A percentile compares a stretch with the other conserved stretches of the same genome.
Evolutionary conservation across 1,140 invertebrate genomes (phyloP).

Genomic region (Hydropsyche tenuis): DNA sequence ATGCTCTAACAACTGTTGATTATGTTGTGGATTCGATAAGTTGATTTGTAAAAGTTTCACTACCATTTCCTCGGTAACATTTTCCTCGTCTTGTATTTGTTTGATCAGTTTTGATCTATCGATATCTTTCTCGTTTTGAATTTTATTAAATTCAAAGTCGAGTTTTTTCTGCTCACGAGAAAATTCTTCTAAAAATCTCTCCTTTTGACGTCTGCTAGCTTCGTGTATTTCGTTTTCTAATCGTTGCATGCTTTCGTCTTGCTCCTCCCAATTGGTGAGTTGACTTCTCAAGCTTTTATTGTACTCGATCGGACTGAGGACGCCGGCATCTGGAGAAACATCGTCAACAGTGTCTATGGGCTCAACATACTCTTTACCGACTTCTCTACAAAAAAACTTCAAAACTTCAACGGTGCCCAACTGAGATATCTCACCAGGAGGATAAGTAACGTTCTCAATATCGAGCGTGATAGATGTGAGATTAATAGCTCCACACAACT

Average conservation of each 20-base stretch:
- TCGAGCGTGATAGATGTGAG: slow-evolving; percentile 68
- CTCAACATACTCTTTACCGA: slow-evolving; percentile 56
- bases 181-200: slow-evolving; percentile 68
- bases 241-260: slow-evolving; percentile 57
- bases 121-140: slow-evolving; percentile 69
- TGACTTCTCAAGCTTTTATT: slow-evolving; percentile 32
- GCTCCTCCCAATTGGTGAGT: slow-evolving; percentile 56
- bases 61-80: slow-evolving; percentile 69
- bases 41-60: slow-evolving; percentile 68
- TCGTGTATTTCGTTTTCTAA: slow-evolving; percentile 60
- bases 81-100: slow-evolving; percentile 66
- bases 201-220: slow-evolving; percentile 58
- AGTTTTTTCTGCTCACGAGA: slow-evolving; percentile 69
- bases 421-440: slow-evolving; percentile 65
- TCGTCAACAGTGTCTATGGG: slow-evolving; percentile 49
- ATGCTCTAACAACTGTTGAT: slow-evolving; percentile 67
- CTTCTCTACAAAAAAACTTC: slow-evolving; percentile 68
- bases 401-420: slow-evolving; percentile 71
- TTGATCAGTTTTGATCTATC: slow-evolving; percentile 68
- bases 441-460: slow-evolving; percentile 67
- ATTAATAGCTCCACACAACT: slow-evolving; percentile 66
- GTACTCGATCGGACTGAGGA: slow-evolving; percentile 35
- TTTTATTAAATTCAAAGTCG: slow-evolving; percentile 69
- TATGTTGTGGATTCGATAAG: slow-evolving; percentile 65
- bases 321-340: slow-evolving; percentile 41